These are phyloP conservation scores for Pseudomyrmex cubaensis DNA, from an alignment of 1,140 invertebrate species.

Conservation along the genomic window DNA sequence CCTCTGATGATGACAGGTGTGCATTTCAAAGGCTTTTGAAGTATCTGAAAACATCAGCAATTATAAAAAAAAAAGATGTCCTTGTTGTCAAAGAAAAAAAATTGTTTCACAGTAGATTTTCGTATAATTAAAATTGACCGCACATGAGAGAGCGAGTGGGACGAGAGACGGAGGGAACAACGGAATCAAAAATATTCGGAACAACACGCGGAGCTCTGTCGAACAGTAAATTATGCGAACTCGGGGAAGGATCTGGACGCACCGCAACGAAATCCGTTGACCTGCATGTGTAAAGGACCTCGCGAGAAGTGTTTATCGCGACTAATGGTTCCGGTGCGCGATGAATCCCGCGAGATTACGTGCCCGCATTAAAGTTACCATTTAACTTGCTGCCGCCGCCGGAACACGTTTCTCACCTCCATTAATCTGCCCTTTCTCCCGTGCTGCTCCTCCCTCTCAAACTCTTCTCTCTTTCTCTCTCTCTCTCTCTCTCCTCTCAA, in stretches of 20 bases:
- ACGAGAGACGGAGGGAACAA: too few relatives aligned
- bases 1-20: too few relatives aligned
- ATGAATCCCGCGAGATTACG: slow-evolving; percentile 60
- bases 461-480: not conserved
- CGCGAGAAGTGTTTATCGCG: slow-evolving; percentile 56
- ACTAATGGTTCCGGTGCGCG: slow-evolving; percentile 52
- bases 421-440: slow-evolving; percentile 53
- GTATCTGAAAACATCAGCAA: too few relatives aligned
- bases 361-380: slow-evolving; percentile 62
- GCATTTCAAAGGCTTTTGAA: too few relatives aligned
- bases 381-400: slow-evolving; percentile 55
- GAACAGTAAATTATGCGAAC: too few relatives aligned
- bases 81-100: too few relatives aligned
- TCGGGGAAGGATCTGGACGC: not conserved
- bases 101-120: too few relatives aligned
- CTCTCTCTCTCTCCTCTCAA: not conserved
- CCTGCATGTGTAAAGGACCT: slow-evolving; percentile 27
- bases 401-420: slow-evolving; percentile 62
- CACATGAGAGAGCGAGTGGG: too few relatives aligned
- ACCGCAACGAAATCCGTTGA: slow-evolving; percentile 19
- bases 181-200: too few relatives aligned
- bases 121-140: too few relatives aligned
- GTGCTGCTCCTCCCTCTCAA: not conserved
- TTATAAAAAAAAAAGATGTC: too few relatives aligned
- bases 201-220: too few relatives aligned